Conservation (phyloP, 1,140 invertebrate species). For the Acromyrmex charruanus region DNA sequence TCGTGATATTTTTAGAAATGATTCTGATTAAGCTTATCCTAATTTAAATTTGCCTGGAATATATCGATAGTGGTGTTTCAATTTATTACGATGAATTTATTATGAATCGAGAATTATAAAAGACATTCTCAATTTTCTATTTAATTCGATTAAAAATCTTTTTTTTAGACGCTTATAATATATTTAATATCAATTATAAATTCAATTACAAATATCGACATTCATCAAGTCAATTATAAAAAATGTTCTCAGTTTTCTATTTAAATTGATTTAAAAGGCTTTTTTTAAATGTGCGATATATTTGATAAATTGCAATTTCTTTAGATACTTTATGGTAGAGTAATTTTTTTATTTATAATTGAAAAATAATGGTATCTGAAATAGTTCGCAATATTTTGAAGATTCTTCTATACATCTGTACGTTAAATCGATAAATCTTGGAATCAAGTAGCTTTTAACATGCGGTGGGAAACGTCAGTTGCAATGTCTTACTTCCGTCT, state of each 20-base stretch:
- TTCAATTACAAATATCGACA: not conserved
- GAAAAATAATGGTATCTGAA: not conserved
- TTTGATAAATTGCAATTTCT: not conserved
- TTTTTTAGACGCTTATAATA: not conserved
- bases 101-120: not conserved
- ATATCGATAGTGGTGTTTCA: not conserved
- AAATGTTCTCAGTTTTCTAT: too few species aligned
- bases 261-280: too few species aligned
- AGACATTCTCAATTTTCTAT: not conserved
- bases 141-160: conserved; percentile 5
- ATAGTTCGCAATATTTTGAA: not conserved
- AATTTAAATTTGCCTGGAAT: not conserved
- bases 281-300: not conserved
- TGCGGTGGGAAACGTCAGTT: not conserved
- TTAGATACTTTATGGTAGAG: not conserved
- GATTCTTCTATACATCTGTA: not conserved
- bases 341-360: not conserved
- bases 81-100: not conserved
- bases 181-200: not conserved
- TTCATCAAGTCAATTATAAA: too few species aligned
- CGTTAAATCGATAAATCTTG: conserved; percentile 11
- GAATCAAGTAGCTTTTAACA: not conserved
- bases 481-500: conserved; percentile 4
- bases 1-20: not conserved
- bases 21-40: not conserved